Base-by-base conservation (phyloP, 2,888 invertebrate genomes). In the Synanthedon tipuliformis region DNA sequence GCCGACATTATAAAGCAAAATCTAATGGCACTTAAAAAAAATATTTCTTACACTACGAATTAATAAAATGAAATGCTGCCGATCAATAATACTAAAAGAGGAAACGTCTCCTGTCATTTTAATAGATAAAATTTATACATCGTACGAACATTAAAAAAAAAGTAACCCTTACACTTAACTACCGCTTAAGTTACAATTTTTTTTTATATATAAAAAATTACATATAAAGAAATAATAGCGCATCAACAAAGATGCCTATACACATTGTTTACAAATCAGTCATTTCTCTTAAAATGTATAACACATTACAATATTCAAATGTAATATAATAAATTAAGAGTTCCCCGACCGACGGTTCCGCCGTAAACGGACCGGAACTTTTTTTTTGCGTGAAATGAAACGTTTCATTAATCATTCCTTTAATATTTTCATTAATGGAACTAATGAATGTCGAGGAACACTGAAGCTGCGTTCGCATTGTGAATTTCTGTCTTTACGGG, bases 221-320 rank as follows among this genome's bases (percentile, higher is more conserved):
- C 72, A 68, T 71, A 73, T 68, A 71, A 51, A 73, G 72, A 71
- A 74, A 72, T 71, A 75, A 71, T 74, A 78, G 77, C 78, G 69
- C 75, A 73, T 73, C 73, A 74, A 78, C 69, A 75, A 75, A 68
- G 70, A 66, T 62, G 79, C 79, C 79, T 78, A 79, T 68, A 71
- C 63, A 73, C 63, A 73, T 71, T 68, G 68, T 51, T 71, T 78
- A 81, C 71, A 73, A 75, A 71, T 84, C 84, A 84, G 84, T 83
- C 83, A 76, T 78, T 81, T 73, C 74, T 78, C 78, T 81, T 79
- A 78, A 56, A 79, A 75, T 71, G 68, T 71, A 69, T 71, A 68
- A 73, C 61, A 60, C 56, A 41, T 52, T 56, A 45, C 13, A 45
- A 13, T 45, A 40, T 51, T 51, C 40, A 51, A 51, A 51, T 40